Percentiles rank a stretch among this genome's conserved stretches.
phyloP scores from a whole-genome alignment of 1,140 invertebrate species.

The Drosophila triauraria region DNA sequence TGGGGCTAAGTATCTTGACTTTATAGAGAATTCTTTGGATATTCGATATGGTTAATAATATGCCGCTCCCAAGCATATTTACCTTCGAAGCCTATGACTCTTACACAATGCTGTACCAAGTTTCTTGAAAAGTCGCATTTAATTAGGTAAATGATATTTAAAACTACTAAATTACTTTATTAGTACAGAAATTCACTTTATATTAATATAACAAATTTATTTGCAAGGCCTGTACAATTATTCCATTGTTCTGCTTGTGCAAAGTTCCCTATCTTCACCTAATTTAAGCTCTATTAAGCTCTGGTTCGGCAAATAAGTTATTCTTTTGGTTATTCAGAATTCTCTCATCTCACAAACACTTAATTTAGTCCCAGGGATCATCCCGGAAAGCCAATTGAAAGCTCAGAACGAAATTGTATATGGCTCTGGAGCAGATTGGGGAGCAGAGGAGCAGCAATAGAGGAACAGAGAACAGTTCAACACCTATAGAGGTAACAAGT shows the following conservation, averaged over 20 bases:
- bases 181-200: neutral
- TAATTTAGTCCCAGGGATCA: conserved; percentile 14
- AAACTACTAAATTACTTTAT: neutral
- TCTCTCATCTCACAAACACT: neutral
- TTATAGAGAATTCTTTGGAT: neutral
- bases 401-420: conserved; percentile 49
- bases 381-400: conserved; percentile 1
- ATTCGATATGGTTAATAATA: neutral
- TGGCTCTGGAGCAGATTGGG: conserved; percentile 12
- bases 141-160: neutral
- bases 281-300: neutral
- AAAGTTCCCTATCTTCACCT: neutral
- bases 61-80: neutral
- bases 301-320: neutral
- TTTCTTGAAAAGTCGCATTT: neutral
- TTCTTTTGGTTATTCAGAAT: neutral
- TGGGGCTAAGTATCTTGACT: neutral
- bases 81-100: neutral
- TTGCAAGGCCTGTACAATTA: neutral
- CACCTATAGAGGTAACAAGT: conserved; percentile 72
- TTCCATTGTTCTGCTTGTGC: neutral
- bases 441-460: neutral
- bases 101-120: neutral
- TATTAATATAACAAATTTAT: neutral
- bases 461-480: conserved; percentile 54